Base-by-base conservation (phyloP, 1,140 invertebrate genomes). In the Leptonema lineaticorne region DNA sequence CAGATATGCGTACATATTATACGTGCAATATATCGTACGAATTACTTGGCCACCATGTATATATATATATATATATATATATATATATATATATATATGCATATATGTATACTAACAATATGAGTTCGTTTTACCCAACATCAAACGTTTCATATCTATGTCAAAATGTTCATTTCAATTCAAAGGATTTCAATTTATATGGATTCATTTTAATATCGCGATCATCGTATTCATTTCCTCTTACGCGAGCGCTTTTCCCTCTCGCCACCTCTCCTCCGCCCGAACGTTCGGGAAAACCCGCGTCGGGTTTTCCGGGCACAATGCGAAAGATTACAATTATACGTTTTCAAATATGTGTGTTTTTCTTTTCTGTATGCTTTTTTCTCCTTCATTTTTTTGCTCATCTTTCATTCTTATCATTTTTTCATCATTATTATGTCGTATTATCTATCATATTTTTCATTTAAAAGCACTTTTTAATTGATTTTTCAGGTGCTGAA, bases 401-500 rank as follows among this genome's bases (percentile, higher is more conserved):
- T 41, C 37, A 41, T 41, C n/a, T n/a, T 41, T 41, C 37, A 11
- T 9, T 41, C 37, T 9, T 41, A 14, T 41, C 37, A 9, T 41
- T 41, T 16, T 41, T 3, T n/a, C 5, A 24, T 26, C 14, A 22
- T 20, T 48, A 8, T 62, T 67, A 66, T 66, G 30, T 69, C 46
- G 57, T 50, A 48, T 64, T 68, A 63, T 69, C 26, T 65, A 26
- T 26, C 11, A 26, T 53, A 26, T 24, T 41, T 1, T 53, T 1
- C 5, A 62, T 26, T 4, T 41, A 69, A 57, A 67, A 67, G 63
- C 58, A 68, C 45, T 70, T 69, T 56, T 69, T 72, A 30, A 71
- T 70, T 75, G 73, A 78, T 72, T 73, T 83, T 82, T 1, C 77
- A 90, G 88, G 83, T 89, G 0, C 76, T 90, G 30, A 86, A 89